phyloP scores from a whole-genome alignment of 30 jellyfish, hydroid and myxozoan genomes.

The Morbakka virulenta region DNA sequence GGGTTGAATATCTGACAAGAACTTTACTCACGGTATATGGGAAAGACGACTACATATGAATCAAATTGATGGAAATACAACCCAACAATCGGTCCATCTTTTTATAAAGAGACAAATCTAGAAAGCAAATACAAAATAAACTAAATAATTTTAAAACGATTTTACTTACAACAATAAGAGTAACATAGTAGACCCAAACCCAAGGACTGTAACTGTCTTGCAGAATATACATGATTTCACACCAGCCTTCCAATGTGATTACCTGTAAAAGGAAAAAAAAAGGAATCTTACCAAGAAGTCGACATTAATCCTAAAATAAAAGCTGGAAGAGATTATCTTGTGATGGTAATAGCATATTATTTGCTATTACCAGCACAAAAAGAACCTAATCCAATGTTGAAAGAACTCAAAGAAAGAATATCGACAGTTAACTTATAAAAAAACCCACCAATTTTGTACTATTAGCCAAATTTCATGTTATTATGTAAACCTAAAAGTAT shows the following conservation, averaged over 20 bases:
- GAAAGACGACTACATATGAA: too few species aligned
- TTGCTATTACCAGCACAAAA: background rate
- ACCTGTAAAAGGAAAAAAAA: slow-evolving; percentile 36
- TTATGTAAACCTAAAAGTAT: too few species aligned
- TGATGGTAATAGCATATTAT: background rate
- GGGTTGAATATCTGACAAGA: too few species aligned
- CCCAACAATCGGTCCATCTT: too few species aligned
- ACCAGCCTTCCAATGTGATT: slow-evolving; percentile 97
- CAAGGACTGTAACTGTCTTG: slow-evolving; percentile 95
- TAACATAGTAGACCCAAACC: slow-evolving; percentile 96
- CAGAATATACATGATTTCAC: slow-evolving; percentile 85
- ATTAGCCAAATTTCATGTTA: too few species aligned
- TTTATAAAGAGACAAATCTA: too few species aligned
- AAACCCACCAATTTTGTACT: too few species aligned
- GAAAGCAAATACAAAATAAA: too few species aligned
- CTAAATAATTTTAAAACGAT: too few species aligned
- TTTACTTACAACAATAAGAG: slow-evolving; percentile 89
- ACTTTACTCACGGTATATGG: too few species aligned
- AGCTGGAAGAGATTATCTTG: background rate
- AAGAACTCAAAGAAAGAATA: background rate
- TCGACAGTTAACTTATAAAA: too few species aligned
- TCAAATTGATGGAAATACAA: too few species aligned
- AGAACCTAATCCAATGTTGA: background rate
- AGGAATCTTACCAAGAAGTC: slow-evolving; percentile 67
- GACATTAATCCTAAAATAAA: slow-evolving; percentile 49